Evolutionary conservation across 1,140 invertebrate genomes (phyloP), one percentile per base, ranked within the genome.

Genomic region (Paracyclopina nana): DNA sequence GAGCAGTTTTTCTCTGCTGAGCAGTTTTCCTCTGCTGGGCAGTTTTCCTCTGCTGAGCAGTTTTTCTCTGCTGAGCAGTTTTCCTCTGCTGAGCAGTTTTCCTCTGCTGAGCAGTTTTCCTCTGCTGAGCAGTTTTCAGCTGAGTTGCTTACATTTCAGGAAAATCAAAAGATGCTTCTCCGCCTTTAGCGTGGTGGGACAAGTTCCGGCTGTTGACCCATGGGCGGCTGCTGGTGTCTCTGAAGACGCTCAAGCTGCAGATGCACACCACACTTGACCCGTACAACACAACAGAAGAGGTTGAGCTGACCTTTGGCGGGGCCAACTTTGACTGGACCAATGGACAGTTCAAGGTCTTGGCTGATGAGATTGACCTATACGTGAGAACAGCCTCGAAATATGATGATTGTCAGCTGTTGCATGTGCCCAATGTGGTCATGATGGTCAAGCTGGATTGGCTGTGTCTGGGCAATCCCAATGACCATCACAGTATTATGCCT

Each of bases 211-310:
- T 96, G 0, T 68, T 95, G 11, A 72, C 94, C 55, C 94, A 99
- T 62, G 94, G 94, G 0, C 72, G 87, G 12, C 65, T 96, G 18
- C 91, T 86, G 0, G 74, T 90, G 57, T 78, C 80, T 49, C 78
- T 85, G 8, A 74, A 79, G 24, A 44, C 50, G 6, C 18, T 95
- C 54, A 87, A 84, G 1, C 75, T 92, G 14, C 67, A 88, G 29
- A 62, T 97, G 57, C 90, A 96, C 63, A 88, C 88, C 2, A 94
- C 88, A 0, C 68, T 92, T 4, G 90, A 98, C 71, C 94, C 94
- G 0, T 97, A 96, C 61, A 98, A 98, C 62, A 91, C 85, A 0
- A 97, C 92, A 0, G 94, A 99, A 64, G 82, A 97, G 65, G 95
- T 99, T 85, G 92, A 97, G 64, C 69, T 95, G 16, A 83, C 85